phyloP scores from a whole-genome alignment of 2,113 vertebrate species.

The Holacanthus passer region DNA sequence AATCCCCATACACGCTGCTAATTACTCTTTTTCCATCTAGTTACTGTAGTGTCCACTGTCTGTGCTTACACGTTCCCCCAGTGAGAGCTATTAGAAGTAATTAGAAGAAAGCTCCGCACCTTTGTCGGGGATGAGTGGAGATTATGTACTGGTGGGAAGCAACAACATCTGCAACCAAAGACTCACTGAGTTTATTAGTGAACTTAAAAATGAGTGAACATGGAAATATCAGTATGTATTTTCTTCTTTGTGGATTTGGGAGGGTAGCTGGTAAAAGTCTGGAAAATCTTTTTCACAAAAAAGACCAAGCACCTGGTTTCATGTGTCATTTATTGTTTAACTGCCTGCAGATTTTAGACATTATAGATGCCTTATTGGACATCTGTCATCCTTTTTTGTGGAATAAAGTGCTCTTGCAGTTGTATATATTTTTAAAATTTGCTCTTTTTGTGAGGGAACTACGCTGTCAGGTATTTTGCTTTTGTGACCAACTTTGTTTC shows the following conservation, averaged over 20 bases:
- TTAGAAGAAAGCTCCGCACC: constrained; percentile 36
- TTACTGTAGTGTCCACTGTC: constrained; percentile 50
- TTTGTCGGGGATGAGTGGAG: constrained; percentile 17
- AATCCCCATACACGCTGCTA: constrained; percentile 39
- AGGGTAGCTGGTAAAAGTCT: background rate
- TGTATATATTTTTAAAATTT: background rate
- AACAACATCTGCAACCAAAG: constrained; percentile 29
- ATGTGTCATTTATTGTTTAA: constrained; percentile 26
- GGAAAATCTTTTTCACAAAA: background rate
- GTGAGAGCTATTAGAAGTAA: constrained; percentile 52
- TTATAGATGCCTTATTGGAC: background rate
- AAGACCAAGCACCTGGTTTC: constrained; percentile 9
- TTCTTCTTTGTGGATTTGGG: background rate
- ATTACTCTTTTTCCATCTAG: constrained; percentile 43
- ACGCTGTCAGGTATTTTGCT: background rate
- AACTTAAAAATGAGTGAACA: constrained; percentile 10
- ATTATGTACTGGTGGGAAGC: constrained; percentile 27
- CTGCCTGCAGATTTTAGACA: background rate
- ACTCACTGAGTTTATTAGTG: constrained; percentile 27
- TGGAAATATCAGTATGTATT: background rate
- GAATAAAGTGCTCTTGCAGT: background rate
- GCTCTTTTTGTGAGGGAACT: background rate
- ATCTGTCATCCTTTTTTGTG: background rate
- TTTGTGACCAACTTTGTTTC: background rate
- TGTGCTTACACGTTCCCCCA: constrained; percentile 45